Conservation (phyloP, 2,888 invertebrate genomes). For the Nycteola revayana region DNA sequence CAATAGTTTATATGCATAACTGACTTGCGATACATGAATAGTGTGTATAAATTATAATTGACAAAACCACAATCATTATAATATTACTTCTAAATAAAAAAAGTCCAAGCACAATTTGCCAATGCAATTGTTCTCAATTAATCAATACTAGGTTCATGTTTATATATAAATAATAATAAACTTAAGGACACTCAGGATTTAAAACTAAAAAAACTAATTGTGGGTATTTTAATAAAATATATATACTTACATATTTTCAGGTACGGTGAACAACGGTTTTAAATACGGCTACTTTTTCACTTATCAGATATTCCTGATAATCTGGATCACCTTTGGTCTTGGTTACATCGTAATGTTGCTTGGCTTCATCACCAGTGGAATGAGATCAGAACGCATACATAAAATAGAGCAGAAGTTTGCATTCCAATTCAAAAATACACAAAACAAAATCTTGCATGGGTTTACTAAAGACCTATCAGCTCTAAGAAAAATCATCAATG, state of each 20-base stretch:
- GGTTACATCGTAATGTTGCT: slow-evolving; percentile 96
- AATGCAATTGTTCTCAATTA: too few relatives aligned
- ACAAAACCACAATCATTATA: too few relatives aligned
- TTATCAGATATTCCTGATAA: slow-evolving; percentile 90
- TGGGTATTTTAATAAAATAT: too few relatives aligned
- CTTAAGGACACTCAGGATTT: too few relatives aligned
- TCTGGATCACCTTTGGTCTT: slow-evolving; percentile 95
- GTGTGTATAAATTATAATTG: too few relatives aligned
- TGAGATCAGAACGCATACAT: slow-evolving; percentile 88
- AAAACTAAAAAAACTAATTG: too few relatives aligned
- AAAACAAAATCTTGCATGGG: slow-evolving; percentile 88
- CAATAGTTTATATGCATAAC: too few relatives aligned
- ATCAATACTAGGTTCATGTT: too few relatives aligned
- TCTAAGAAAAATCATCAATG: slow-evolving; percentile 88
- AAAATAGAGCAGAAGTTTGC: slow-evolving; percentile 89
- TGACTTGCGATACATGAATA: too few relatives aligned
- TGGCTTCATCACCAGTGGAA: slow-evolving; percentile 90
- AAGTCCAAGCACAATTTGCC: too few relatives aligned
- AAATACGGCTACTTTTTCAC: slow-evolving; percentile 84
- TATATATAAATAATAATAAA: too few relatives aligned
- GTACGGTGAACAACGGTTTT: slow-evolving; percentile 74
- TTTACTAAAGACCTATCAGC: slow-evolving; percentile 89
- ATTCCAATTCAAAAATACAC: slow-evolving; percentile 89
- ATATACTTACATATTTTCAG: slow-evolving; percentile 49
- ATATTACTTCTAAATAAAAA: too few relatives aligned